These are phyloP conservation scores for Sarcoramphus papa DNA, from an alignment of 2,797 vertebrate genomes.

Conservation along the genomic window DNA sequence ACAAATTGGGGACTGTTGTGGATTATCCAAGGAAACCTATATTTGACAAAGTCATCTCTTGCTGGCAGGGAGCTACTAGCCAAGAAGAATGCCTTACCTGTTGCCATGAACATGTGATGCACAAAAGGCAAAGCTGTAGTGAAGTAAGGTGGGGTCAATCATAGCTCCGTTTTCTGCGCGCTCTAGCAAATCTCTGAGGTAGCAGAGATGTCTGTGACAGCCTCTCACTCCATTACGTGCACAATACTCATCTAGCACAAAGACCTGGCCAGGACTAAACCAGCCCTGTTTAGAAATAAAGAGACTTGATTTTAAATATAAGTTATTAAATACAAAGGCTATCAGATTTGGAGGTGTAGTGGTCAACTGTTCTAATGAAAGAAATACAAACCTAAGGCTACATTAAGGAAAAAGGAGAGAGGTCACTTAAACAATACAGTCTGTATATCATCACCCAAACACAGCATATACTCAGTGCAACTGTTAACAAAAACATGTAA, in stretches of 20 bases:
- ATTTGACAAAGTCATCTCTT: slow-evolving; percentile 44
- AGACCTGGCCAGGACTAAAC: slow-evolving; percentile 99
- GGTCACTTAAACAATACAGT: slow-evolving; percentile 25
- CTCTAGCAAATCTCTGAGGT: slow-evolving; percentile 94
- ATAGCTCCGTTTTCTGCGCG: slow-evolving; percentile 96
- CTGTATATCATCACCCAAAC: background rate
- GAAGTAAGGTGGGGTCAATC: slow-evolving; percentile 99
- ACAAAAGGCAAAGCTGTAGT: slow-evolving; percentile 99
- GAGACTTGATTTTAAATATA: slow-evolving; percentile 74
- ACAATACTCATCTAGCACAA: slow-evolving; percentile 97
- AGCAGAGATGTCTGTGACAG: slow-evolving; percentile 96
- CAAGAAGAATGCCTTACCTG: slow-evolving; percentile 79
- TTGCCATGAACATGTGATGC: slow-evolving; percentile 98
- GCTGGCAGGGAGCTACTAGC: slow-evolving; percentile 22
- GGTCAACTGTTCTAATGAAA: slow-evolving; percentile 50
- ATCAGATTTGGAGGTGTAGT: slow-evolving; percentile 42
- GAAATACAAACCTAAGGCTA: slow-evolving; percentile 50
- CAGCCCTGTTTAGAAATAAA: slow-evolving; percentile 85
- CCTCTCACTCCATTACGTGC: slow-evolving; percentile 95
- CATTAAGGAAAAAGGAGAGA: slow-evolving; percentile 38
- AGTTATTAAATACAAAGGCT: slow-evolving; percentile 48
- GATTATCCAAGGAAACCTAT: slow-evolving; percentile 53
- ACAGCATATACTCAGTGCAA: slow-evolving; percentile 10
- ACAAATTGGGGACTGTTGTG: slow-evolving; percentile 38
- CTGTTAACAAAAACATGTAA: background rate